Conservation (phyloP, 2,113 vertebrate species). For the Bujurquina vittata region DNA sequence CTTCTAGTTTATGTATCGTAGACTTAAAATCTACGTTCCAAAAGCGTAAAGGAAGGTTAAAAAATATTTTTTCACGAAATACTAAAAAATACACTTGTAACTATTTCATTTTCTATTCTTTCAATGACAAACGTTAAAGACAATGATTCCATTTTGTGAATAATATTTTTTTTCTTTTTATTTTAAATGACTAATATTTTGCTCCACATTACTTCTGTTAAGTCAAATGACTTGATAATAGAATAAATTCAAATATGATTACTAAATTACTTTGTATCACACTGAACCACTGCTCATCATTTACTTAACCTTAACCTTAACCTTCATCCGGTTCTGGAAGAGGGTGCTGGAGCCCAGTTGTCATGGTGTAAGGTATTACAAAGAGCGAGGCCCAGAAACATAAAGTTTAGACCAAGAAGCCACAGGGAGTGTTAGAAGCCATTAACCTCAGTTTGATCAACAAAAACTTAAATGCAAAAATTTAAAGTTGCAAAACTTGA, state of each 20-base stretch:
- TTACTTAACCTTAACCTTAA: background rate
- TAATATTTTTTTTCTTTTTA: background rate
- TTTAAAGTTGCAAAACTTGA: background rate
- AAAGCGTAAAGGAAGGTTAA: background rate
- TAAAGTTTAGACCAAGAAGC: background rate
- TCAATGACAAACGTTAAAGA: background rate
- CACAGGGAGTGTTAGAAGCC: fast-evolving
- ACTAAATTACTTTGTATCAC: background rate
- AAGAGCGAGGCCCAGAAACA: background rate
- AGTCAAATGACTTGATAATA: background rate
- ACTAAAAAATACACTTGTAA: fast-evolving
- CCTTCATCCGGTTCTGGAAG: background rate
- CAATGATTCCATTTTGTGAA: background rate
- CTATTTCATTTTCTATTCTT: background rate
- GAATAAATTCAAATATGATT: background rate
- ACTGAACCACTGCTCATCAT: background rate
- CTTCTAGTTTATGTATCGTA: background rate
- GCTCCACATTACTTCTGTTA: background rate
- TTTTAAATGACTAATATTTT: background rate
- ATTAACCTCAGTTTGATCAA: background rate
- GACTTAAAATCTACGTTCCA: background rate
- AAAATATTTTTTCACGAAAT: background rate
- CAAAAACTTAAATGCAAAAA: background rate
- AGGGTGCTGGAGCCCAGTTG: background rate
- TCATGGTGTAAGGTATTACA: background rate